Base-by-base conservation (phyloP, 2,113 vertebrate genomes). In the Turdus rufiventris region DNA sequence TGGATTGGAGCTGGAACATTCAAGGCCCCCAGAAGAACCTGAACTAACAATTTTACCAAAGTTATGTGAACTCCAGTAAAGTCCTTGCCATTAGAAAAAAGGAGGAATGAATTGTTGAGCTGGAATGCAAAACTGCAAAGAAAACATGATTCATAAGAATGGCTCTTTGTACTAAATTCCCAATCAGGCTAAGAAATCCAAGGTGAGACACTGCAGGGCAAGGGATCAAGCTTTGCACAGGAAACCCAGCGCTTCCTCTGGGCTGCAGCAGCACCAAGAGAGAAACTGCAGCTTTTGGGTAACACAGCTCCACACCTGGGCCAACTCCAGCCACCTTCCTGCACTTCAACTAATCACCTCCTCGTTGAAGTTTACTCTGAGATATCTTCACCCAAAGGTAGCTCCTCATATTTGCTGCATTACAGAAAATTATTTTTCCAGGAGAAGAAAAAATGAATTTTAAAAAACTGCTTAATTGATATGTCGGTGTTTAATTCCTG, bases 201-300 rank as follows among this genome's bases (percentile, higher is more conserved):
- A 42, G 84, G 85, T 12, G 26, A 96, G 94, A 83, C 80, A 54
- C 40, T 79, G n/a, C 38, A 65, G 90, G 56, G 71, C 81, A 79
- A 57, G 62, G 93, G 80, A 93, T 62, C 40, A 20, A 79, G 56
- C 62, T 82, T 14, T 75, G 89, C 91, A 95, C 94, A 95, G 96
- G 96, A 97, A 97, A 97, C 91, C 90, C 91, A 76, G 93, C 0
- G 48, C 89, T 97, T 96, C 96, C 96, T 96, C 91, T 66, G 47
- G 31, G 70, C 92, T 95, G 73, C 85, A 61, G 81, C 93, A 96
- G 90, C 74, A 47, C 45, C 17, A 0, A 0, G 24, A 34, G 70
- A 63, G 42, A 14, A 87, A 68, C 38, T 1, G 17, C 45, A 51
- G 85, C 75, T 13, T 10, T 6, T 31, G 77, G 80, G 53, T 4